Base-by-base conservation (phyloP, 37 sponge, comb jelly and placozoan species). In the Lycopodina hypogea region DNA sequence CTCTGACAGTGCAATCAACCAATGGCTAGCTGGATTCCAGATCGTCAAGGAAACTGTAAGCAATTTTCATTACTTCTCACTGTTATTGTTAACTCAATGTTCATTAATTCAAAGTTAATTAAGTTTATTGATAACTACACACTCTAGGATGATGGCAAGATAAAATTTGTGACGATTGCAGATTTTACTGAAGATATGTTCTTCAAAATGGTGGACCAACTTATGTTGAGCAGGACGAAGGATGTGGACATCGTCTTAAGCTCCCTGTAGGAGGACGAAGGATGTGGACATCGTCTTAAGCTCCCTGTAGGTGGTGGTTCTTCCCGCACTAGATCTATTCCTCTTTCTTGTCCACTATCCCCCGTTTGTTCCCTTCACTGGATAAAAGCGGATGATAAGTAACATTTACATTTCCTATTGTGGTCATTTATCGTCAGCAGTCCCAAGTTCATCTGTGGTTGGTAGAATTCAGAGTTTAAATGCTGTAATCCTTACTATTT, bases 181-280 rank as follows among this genome's bases (percentile, higher is more conserved):
- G 69, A 80, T 58, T 87, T 87, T 70, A 81, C 81, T 14, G 67
- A 67, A 68, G 70, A 66, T 29, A 32, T 76, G 15, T 87, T 74
- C 63, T 26, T 58, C 22, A 53, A 53, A 21, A 58, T 87, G 81
- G 51, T 87, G 53, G 81, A 87, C 71, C 81, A 72, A 38, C 35
- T 81, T 19, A 69, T 80, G 33, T 68, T 80, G 51, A 81, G 65
- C 62, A 52, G 87, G 42, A 55, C 48, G 2, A 57, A 48, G 33
- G 87, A 87, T 55, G 41, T 87, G n/a, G 87, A 87, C 26, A 59
- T 69, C 6, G 69, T 87, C 73, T 80, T 80, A 28, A 33, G 40
- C 0, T 30, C 18, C 23, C 32, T 74, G 87, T 87, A 41, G 75
- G 87, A 40, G 33, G n/a, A 21, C n/a, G 29, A 70, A 28, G 3